Percentiles rank a stretch among this genome's conserved stretches.
Conservation (phyloP, 2,888 invertebrate species). For the Tinea trinotella region DNA sequence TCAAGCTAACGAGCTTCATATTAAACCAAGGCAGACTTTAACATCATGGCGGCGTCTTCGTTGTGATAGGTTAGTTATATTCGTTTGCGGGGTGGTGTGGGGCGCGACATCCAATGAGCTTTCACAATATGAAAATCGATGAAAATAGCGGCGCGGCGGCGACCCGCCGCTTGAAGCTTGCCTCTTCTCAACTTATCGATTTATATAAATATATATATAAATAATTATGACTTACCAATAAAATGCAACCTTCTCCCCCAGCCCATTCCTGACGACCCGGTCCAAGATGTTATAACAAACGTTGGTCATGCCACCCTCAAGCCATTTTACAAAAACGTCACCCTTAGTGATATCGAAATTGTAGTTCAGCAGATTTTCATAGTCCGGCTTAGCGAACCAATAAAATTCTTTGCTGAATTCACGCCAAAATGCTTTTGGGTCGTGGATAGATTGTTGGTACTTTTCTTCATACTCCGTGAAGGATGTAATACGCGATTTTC, state of each 20-base stretch:
- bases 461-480: conserved; percentile 84
- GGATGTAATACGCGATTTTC: conserved; percentile 73
- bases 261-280: conserved; percentile 88
- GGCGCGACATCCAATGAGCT: neutral
- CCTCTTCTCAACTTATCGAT: conserved; percentile 22
- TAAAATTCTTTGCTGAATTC: conserved; percentile 93
- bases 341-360: conserved; percentile 94
- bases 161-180: neutral
- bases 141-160: neutral
- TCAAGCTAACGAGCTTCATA: too few relatives aligned
- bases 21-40: too few relatives aligned
- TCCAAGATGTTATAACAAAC: conserved; percentile 96
- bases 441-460: conserved; percentile 88
- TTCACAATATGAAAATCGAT: conserved; percentile 6
- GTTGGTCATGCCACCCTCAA: conserved; percentile 96
- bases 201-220: neutral
- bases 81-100: neutral
- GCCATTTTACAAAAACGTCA: conserved; percentile 92
- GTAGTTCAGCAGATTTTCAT: conserved; percentile 86
- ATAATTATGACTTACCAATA: conserved; percentile 84
- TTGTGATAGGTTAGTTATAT: neutral
- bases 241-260: conserved; percentile 92
- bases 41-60: too few relatives aligned
- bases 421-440: conserved; percentile 94
- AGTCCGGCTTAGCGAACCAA: conserved; percentile 86